phyloP scores from a whole-genome alignment of 2,797 vertebrate genomes.

The Sebastes aleutianus region DNA sequence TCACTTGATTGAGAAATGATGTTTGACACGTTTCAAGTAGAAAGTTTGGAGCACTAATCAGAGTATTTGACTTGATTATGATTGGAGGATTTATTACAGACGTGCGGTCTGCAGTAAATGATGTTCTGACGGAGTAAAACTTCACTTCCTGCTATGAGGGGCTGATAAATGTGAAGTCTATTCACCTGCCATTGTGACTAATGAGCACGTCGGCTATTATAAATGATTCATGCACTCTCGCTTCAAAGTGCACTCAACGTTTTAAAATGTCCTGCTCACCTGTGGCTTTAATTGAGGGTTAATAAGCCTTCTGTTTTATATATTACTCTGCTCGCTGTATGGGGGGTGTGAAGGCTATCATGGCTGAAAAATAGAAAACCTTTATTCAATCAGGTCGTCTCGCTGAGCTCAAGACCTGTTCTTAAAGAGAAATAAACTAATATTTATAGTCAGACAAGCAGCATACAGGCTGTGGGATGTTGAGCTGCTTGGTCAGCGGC shows the following conservation, averaged over 20 bases:
- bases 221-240: not conserved
- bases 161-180: not conserved
- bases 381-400: too few species aligned
- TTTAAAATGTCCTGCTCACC: not conserved
- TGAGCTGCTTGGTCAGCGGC: too few species aligned
- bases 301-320: not conserved
- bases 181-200: not conserved
- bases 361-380: too few species aligned
- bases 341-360: not conserved
- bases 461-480: too few species aligned
- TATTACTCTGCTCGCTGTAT: not conserved
- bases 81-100: not conserved
- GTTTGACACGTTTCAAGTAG: too few species aligned
- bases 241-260: not conserved
- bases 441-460: too few species aligned
- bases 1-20: too few species aligned
- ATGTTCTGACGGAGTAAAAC: not conserved
- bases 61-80: not conserved
- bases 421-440: too few species aligned
- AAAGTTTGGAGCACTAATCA: too few species aligned
- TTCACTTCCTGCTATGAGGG: not conserved
- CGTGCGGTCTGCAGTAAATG: not conserved
- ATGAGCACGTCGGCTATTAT: not conserved
- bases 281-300: not conserved
- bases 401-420: too few species aligned